phyloP scores from a whole-genome alignment of 1,140 invertebrate species.

The Streblospio benedicti region DNA sequence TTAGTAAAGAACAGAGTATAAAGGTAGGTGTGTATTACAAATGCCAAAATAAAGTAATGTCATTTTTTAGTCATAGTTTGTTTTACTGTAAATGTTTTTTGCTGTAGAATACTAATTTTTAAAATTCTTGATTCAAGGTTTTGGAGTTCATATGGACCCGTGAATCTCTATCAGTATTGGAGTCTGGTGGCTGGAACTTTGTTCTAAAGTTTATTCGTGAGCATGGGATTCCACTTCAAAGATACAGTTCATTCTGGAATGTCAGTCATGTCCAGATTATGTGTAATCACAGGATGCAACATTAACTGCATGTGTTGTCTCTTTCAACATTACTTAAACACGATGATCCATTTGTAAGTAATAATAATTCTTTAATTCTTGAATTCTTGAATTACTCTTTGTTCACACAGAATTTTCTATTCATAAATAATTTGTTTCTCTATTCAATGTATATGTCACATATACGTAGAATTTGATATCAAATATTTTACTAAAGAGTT shows the following conservation, averaged over 20 bases:
- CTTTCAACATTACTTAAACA: slow-evolving; percentile 84
- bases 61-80: no score
- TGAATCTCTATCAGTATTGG: slow-evolving; percentile 94
- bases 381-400: no score
- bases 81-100: no score
- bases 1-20: slow-evolving; percentile 97
- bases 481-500: no score
- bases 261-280: slow-evolving; percentile 73
- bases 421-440: no score
- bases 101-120: slow-evolving; percentile 7
- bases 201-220: slow-evolving; percentile 91
- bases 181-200: slow-evolving; percentile 87
- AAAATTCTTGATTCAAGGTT: slow-evolving; percentile 58
- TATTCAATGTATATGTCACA: no score
- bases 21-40: slow-evolving; percentile 77
- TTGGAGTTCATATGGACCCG: slow-evolving; percentile 93
- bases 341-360: slow-evolving; percentile 75
- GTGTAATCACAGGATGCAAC: slow-evolving; percentile 88
- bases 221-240: slow-evolving; percentile 76
- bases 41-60: no score
- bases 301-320: slow-evolving; percentile 80
- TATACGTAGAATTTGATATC: no score
- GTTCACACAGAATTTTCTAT: no score
- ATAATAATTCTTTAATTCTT: background rate
- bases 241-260: slow-evolving; percentile 95